Base-by-base conservation (phyloP, 2,888 invertebrate species). In the Aphrophora alni region DNA sequence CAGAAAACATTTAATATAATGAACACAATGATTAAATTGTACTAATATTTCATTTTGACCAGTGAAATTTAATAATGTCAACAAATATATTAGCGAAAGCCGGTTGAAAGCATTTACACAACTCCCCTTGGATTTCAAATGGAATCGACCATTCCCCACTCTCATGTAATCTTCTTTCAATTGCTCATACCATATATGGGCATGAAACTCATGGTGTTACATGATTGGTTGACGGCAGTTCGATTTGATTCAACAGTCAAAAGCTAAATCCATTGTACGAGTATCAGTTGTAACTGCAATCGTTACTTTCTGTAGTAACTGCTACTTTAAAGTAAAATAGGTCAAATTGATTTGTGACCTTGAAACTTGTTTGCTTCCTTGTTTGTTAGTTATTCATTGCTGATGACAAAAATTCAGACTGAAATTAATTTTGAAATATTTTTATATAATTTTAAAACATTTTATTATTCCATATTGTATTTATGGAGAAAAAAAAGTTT, bases 141-240 rank as follows among this genome's bases (percentile, higher is more conserved):
- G 10, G 59, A 59, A n/a, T 59, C 59, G 59, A 2, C 59, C 59
- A 21, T 59, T 59, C 59, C 59, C 21, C 21, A 59, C 59, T 59
- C n/a, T 14, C 59, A 17, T 10, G 3, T 7, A 21, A 14, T n/a
- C 21, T 59, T 59, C 59, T 21, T 59, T 59, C 21, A 59, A 21
- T 17, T 59, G 92, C 91, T 91, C 91, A 93, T 92, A 92, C 94
- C 94, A 92, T 94, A 94, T 94, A 94, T 93, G 94, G 94, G 92
- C 93, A 94, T 93, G 92, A 91, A 92, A 92, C 91, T 91, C 91
- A 91, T 90, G 88, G 89, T 87, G 90, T 87, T 86, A 87, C 89
- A 88, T 90, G 90, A 94, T 94, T 94, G 94, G 94, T 89, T 87
- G 89, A 88, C 4, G 2, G 59, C 59, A 21, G n/a, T 21, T n/a